Evolutionary conservation across 1,140 invertebrate genomes (phyloP), one percentile per base, ranked within the genome.

Genomic region (Pseudomyrmex sp.): DNA sequence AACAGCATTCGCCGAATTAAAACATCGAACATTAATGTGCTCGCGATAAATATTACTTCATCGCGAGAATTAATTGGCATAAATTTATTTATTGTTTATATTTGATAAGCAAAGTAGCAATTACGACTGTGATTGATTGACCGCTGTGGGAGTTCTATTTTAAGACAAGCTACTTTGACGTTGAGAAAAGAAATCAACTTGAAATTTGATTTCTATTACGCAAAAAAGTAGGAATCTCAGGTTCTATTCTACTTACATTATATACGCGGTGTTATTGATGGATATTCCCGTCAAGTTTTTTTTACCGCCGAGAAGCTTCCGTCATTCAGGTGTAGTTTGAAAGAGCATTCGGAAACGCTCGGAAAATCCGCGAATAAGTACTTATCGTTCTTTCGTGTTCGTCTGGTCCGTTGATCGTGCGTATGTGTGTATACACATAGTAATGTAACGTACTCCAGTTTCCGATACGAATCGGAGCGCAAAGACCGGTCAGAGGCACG

Each of bases 401-500:
- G n/a, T 12, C 65, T 26, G 18, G 44, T 20, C 18, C 44, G 65
- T 10, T 18, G 46, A 46, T 63, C 46, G 20, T 13, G 35, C 35
- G 35, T 13, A 13, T 13, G 35, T 26, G 44, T n/a, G 52, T 12
- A 8, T 12, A 8, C 52, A 8, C 52, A 68, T 10, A 8, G 66
- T 68, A 61, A 61, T n/a, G 26, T 50, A 52, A 26, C 35, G 18
- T 52, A 85, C 58, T 87, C 52, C 44, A 85, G 59, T 72, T 87
- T 70, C 15, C 58, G 86, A 82, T 50, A 23, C 58, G 82, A 87
- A 74, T 86, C 85, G 82, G 73, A 89, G 66, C 82, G 46, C 68
- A 26, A 56, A 62, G 85, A 87, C 69, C 74, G 85, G 74, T 48
- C 74, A 79, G 74, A 88, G 85, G 65, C 74, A 52, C 72, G 9